Conservation (phyloP, 2,888 invertebrate genomes). For the Lagria hirta region DNA sequence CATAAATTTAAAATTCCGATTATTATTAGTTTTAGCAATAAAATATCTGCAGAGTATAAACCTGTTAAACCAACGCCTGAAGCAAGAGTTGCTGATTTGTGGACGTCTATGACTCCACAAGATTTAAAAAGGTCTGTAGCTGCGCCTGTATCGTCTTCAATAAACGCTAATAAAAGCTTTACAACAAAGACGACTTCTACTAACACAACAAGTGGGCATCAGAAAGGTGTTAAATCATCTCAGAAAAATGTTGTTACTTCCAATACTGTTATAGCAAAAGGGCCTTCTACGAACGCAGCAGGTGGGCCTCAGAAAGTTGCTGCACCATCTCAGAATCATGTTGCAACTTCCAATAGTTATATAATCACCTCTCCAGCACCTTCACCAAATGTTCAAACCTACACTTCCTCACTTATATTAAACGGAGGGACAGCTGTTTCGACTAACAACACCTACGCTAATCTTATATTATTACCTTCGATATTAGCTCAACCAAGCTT, state of each 20-base stretch:
- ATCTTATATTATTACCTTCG: constrained; percentile 1
- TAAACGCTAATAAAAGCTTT: too few relatives aligned
- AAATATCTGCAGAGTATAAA: constrained; percentile 4
- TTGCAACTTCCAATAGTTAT: too few relatives aligned
- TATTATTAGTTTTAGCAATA: constrained; percentile 22
- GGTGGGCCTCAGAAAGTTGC: too few relatives aligned
- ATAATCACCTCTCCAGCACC: background rate
- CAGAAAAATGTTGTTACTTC: too few relatives aligned
- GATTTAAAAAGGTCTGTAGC: background rate
- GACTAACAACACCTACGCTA: background rate
- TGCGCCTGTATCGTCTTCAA: too few relatives aligned
- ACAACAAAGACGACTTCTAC: too few relatives aligned
- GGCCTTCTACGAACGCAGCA: too few relatives aligned
- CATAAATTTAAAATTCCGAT: constrained; percentile 34
- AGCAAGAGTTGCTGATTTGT: background rate
- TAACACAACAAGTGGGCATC: too few relatives aligned
- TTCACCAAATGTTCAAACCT: too few relatives aligned
- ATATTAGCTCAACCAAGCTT: background rate
- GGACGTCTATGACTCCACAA: background rate
- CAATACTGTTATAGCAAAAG: too few relatives aligned
- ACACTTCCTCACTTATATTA: background rate
- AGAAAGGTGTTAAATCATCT: too few relatives aligned
- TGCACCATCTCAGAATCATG: too few relatives aligned
- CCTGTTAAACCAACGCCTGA: background rate
- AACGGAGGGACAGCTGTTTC: background rate